Evolutionary conservation across 1,140 invertebrate species (phyloP).

Genomic region (Zaprionus capensis): DNA sequence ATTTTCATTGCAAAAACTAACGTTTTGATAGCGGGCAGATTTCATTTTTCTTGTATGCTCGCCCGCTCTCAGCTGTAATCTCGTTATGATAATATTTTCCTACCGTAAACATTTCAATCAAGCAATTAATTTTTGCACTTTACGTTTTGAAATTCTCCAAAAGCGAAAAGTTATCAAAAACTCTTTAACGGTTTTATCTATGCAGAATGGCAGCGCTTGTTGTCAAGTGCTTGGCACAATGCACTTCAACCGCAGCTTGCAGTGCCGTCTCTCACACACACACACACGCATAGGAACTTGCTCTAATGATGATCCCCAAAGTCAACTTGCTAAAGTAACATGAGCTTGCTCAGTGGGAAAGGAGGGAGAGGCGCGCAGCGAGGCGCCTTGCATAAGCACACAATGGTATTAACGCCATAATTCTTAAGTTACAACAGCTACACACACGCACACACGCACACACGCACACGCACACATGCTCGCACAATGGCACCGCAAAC

Average conservation of each 20-base stretch:
- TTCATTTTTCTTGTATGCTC: background rate
- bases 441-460: conserved; percentile 19
- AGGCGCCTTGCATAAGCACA: conserved; percentile 61
- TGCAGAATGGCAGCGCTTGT: conserved; percentile 18
- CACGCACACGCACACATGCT: conserved; percentile 18
- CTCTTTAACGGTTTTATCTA: background rate
- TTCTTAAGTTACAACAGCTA: conserved; percentile 67
- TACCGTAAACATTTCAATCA: conserved; percentile 10
- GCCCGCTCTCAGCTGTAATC: conserved; percentile 1
- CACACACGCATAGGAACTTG: conserved; percentile 1
- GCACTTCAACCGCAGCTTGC: conserved; percentile 40
- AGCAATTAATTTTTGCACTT: conserved; percentile 10
- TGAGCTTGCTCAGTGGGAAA: conserved; percentile 31
- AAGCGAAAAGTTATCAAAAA: background rate
- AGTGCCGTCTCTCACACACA: background rate
- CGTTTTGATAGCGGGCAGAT: conserved; percentile 5
- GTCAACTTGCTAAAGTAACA: conserved; percentile 79
- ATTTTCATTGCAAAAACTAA: conserved; percentile 17
- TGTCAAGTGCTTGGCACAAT: conserved; percentile 38
- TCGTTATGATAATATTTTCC: conserved; percentile 16
- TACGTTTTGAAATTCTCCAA: background rate
- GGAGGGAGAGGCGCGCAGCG: background rate
- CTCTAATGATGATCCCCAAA: conserved; percentile 78
- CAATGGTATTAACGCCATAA: conserved; percentile 79
- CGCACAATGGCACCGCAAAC: conserved; percentile 42